phyloP scores from a whole-genome alignment of 2,797 vertebrate species.

The Diplodus puntazzo region DNA sequence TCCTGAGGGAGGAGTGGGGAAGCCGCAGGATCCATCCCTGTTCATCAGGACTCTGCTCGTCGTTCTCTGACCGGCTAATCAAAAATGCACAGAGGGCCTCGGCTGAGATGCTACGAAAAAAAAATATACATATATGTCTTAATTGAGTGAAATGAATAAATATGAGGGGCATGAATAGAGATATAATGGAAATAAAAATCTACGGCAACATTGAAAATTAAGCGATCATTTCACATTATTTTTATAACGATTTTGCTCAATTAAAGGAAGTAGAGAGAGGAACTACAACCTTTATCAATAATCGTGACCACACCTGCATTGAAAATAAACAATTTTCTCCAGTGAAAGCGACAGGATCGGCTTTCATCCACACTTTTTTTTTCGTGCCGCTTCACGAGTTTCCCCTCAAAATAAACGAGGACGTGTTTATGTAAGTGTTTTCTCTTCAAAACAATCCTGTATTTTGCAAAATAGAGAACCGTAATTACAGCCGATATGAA shows the following conservation, averaged over 20 bases:
- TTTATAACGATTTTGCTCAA: background rate
- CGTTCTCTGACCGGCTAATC: conserved; percentile 44
- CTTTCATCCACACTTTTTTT: background rate
- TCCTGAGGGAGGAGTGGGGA: conserved; percentile 46
- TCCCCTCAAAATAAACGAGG: conserved; percentile 16
- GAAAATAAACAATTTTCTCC: no score
- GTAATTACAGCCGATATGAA: conserved; percentile 62
- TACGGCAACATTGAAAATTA: background rate
- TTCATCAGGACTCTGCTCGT: conserved; percentile 40
- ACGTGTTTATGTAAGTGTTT: background rate
- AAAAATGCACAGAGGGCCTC: background rate
- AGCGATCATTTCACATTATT: no score
- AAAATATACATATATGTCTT: no score
- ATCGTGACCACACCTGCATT: background rate
- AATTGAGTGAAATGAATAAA: no score
- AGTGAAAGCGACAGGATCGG: no score
- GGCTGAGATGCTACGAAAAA: background rate
- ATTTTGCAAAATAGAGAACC: background rate
- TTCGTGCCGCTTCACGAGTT: background rate
- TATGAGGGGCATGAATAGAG: background rate
- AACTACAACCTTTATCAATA: background rate
- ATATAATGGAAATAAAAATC: background rate
- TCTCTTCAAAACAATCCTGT: conserved; percentile 11
- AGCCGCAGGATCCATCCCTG: conserved; percentile 35
- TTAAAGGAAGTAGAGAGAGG: background rate